phyloP scores from a whole-genome alignment of 2,888 invertebrate genomes.

The Hedya salicella region DNA sequence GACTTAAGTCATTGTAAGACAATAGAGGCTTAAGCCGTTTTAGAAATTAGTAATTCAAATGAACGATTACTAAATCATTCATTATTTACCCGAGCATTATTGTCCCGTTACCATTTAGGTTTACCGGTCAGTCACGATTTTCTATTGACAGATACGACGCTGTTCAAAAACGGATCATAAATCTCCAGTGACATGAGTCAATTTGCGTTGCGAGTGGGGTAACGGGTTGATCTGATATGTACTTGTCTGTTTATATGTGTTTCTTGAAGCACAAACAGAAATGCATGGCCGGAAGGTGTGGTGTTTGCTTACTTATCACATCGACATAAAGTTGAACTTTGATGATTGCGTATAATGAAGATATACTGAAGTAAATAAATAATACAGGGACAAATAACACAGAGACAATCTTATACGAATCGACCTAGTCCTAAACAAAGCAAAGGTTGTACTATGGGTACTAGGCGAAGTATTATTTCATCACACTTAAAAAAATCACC shows the following conservation, averaged over 20 bases:
- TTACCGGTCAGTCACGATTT: conserved; percentile 41
- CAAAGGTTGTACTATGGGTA: too few species aligned
- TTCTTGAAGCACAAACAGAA: conserved; percentile 6
- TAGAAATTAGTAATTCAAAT: not conserved
- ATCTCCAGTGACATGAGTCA: not conserved
- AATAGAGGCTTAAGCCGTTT: not conserved
- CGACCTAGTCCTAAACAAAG: too few species aligned
- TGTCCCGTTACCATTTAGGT: conserved; percentile 37
- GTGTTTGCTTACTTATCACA: not conserved
- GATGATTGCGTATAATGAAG: too few species aligned
- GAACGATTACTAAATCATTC: conserved; percentile 32
- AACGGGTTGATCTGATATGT: conserved; percentile 6
- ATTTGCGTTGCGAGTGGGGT: not conserved
- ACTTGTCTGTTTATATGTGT: not conserved
- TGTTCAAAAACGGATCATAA: not conserved
- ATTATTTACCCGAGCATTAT: conserved; percentile 38
- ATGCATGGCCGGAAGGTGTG: not conserved
- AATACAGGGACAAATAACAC: too few species aligned
- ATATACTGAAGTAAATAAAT: too few species aligned
- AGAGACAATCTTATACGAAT: too few species aligned
- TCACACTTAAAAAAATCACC: too few species aligned
- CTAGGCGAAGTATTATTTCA: too few species aligned
- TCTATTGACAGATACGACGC: conserved; percentile 12
- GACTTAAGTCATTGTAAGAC: not conserved
- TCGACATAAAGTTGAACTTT: too few species aligned